A percentile compares a stretch with the other conserved stretches of the same genome.
Evolutionary conservation across 2,113 vertebrate genomes (phyloP).

Genomic region (Varanus komodoensis): DNA sequence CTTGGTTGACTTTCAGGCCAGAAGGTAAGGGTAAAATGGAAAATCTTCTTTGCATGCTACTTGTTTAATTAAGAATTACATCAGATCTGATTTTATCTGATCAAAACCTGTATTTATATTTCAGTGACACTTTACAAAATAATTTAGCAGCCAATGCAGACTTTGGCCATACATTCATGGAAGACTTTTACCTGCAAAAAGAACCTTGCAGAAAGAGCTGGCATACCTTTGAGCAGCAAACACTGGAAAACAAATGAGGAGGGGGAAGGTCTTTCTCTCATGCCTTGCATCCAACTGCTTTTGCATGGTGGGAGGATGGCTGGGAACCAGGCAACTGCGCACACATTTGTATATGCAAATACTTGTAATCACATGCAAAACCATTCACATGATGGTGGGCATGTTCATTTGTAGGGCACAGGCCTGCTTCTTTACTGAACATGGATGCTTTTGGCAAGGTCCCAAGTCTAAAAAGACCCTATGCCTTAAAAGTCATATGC

Average conservation of each 20-base stretch:
- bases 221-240: not conserved
- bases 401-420: not conserved
- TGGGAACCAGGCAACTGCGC: no score
- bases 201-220: not conserved
- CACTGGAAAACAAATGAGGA: not conserved
- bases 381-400: not conserved
- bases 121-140: not conserved
- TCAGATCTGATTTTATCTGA: not conserved
- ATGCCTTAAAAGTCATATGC: not conserved
- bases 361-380: no score
- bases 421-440: not conserved
- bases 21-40: not conserved
- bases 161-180: not conserved
- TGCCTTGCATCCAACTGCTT: not conserved
- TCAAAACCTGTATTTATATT: not conserved
- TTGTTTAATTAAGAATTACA: not conserved
- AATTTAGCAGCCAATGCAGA: not conserved
- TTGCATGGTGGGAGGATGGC: not conserved
- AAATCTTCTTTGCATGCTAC: not conserved
- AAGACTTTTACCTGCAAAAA: not conserved
- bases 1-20: no score
- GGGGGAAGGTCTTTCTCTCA: not conserved
- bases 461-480: not conserved
- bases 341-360: not conserved
- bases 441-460: not conserved